Conservation (phyloP, 2,113 vertebrate species). For the Hemiprocne comata region DNA sequence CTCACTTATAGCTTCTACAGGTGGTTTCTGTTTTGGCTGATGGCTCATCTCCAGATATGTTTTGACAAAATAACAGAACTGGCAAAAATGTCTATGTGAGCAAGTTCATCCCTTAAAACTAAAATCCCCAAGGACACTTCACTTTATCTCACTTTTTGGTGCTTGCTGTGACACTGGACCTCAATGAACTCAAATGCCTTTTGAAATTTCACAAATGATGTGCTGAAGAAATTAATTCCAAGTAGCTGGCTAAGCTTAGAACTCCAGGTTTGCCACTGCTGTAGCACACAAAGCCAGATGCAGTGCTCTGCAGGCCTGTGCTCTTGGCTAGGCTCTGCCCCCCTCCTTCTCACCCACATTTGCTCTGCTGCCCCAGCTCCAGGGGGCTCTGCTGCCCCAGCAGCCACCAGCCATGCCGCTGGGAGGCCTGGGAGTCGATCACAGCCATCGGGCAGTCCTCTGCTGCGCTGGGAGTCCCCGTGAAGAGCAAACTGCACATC, state of each 20-base stretch:
- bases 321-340: background rate
- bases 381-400: background rate
- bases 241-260: background rate
- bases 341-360: background rate
- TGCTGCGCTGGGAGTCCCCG: accelerated
- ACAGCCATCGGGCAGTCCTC: background rate
- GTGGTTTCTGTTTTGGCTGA: background rate
- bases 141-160: background rate
- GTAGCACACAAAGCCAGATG: background rate
- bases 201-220: background rate
- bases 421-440: no score
- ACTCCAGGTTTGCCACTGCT: background rate
- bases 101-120: background rate
- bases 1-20: background rate
- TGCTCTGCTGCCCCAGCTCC: background rate
- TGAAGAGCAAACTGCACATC: background rate
- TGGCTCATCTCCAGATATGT: background rate
- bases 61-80: background rate
- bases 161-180: background rate
- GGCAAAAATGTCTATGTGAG: background rate
- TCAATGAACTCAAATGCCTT: background rate
- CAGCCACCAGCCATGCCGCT: background rate
- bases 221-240: background rate
- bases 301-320: background rate
- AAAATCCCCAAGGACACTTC: background rate